phyloP scores from a whole-genome alignment of 1,140 invertebrate species.

The Rhagoletis zephyria region DNA sequence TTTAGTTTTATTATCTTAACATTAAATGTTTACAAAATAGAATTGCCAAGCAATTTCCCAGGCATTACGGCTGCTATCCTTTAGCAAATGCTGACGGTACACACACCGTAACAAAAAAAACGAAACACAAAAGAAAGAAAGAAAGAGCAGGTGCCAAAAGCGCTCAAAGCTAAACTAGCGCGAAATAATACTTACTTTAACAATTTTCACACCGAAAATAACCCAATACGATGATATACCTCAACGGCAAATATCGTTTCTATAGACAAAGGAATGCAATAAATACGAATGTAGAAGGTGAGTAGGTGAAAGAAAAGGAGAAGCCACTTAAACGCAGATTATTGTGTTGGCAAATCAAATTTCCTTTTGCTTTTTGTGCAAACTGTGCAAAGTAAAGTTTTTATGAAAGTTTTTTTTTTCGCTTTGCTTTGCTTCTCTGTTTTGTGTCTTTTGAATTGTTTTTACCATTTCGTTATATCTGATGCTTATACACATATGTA shows the following conservation, averaged over 20 bases:
- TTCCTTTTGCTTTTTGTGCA: neutral
- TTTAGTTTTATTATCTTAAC: neutral
- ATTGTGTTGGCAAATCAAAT: conserved; percentile 11
- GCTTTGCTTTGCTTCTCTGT: neutral
- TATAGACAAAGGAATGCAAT: neutral
- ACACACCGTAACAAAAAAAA: no score
- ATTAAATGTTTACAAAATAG: neutral
- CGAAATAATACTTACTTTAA: neutral
- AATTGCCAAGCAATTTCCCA: neutral
- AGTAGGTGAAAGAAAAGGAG: neutral
- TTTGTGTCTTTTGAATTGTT: neutral
- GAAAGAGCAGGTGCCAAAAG: neutral
- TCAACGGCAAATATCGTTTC: neutral
- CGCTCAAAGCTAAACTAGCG: neutral
- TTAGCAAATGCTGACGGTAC: neutral
- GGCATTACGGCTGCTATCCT: neutral
- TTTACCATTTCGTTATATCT: no score
- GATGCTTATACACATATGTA: no score
- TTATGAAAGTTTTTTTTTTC: neutral
- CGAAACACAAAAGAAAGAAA: neutral
- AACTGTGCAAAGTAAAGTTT: neutral
- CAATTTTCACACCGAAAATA: neutral
- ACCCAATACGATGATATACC: neutral
- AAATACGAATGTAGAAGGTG: neutral
- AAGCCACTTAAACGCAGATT: conserved; percentile 26